Evolutionary conservation across 2,797 vertebrate genomes (phyloP), one percentile per base, ranked within the genome.

Genomic region (Gallinago solitaria): DNA sequence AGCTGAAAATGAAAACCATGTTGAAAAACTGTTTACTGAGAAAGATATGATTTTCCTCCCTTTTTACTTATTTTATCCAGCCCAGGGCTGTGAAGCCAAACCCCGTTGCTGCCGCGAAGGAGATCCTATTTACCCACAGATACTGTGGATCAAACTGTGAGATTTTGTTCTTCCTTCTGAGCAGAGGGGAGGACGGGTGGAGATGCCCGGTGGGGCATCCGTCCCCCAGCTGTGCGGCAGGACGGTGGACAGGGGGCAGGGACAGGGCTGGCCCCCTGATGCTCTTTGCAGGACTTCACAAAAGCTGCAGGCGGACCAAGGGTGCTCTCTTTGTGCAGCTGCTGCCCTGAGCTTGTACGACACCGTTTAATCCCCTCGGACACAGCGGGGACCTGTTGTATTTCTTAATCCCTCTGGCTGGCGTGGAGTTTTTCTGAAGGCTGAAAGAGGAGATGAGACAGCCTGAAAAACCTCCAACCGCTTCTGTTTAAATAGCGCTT

Each of bases 101-200:
- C 17, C 23, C 51, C 1, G 1, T 48, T 20, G n/a, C 41, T 65
- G 12, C 51, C 0, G 1, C 20, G 60, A 57, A 65, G 48, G 23
- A 47, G 25, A 6, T 75, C 33, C 32, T 50, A 17, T 71, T 80
- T 67, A 80, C 25, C 30, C 1, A 0, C 35, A 53, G 24, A 20
- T 61, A 30, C 35, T 18, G 48, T 41, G 80, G n/a, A 67, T 16
- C 9, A 51, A 84, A 80, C 19, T 0, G 2, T 51, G 59, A 56
- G 14, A 11, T 65, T 75, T 84, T 48, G 41, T 35, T 54, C 28
- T 65, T 37, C 5, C 19, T 70, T 67, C 15, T 56, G 54, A 57
- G 20, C 16, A 16, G 54, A 74, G 16, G 0, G 1, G 50, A 41
- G 56, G 16, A 35, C 0, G 2, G 13, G 23, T 30, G 10, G 67